phyloP scores from a whole-genome alignment of 2,797 vertebrate genomes.

The Protonibea diacanthus region DNA sequence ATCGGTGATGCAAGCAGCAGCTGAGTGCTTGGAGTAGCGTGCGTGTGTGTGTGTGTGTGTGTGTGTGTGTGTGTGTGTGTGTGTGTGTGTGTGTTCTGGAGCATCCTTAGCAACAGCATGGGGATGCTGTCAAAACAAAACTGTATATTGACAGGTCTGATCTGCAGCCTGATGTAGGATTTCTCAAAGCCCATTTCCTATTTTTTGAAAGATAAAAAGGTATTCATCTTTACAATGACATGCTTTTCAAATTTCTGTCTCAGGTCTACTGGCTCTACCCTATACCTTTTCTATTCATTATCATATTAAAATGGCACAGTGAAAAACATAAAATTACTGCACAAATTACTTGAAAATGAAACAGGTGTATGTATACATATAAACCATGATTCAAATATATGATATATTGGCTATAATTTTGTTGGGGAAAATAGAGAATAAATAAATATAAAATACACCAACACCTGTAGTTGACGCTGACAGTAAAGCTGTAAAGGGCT shows the following conservation, averaged over 20 bases:
- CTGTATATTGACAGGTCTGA: slow-evolving; percentile 62
- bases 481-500: background rate
- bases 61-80: slow-evolving; percentile 36
- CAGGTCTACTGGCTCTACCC: background rate
- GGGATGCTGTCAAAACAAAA: slow-evolving; percentile 78
- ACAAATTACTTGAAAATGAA: background rate
- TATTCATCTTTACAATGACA: slow-evolving; percentile 34
- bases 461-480: background rate
- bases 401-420: background rate
- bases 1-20: slow-evolving; percentile 83
- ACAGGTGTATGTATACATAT: background rate
- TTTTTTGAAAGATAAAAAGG: slow-evolving; percentile 33
- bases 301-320: background rate
- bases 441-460: background rate
- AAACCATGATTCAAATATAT: background rate
- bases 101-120: slow-evolving; percentile 79
- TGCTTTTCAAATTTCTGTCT: slow-evolving; percentile 23
- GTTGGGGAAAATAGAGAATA: too few relatives aligned
- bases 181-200: slow-evolving; percentile 37
- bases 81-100: slow-evolving; percentile 59
- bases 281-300: background rate
- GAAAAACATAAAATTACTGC: background rate
- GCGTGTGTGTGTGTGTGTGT: slow-evolving; percentile 48
- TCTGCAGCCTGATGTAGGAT: slow-evolving; percentile 40
- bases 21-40: slow-evolving; percentile 80